Base-by-base conservation (phyloP, 23 tunicate species). In the Styela plicata region DNA sequence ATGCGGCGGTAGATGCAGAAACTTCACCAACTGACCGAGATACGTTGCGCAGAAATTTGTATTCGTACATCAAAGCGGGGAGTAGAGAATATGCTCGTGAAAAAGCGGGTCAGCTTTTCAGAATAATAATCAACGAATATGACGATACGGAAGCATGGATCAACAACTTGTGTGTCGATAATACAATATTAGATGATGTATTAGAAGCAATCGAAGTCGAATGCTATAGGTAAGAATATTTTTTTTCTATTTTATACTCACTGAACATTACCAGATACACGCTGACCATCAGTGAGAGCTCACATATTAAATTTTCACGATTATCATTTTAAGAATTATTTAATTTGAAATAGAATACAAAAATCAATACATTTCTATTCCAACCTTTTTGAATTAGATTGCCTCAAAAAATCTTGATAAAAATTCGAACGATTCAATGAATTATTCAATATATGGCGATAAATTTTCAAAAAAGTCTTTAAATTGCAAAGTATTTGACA, bases 201-300 rank as follows among this genome's bases (percentile, higher is more conserved):
- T 35, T 57, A 52, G 70, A 34, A 30, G 97, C 88, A 3, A 65
- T 86, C 1, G 69, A 75, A 35, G 85, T 91, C 21, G 97, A 91
- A 79, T 86, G 74, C 63, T 86, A 85, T 52, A 86, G 91, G 97
- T 91, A 52, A n/a, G 69, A 63, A 52, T n/a, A n/a, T n/a, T n/a
- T 62, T 62, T 62, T 62, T 62, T 22, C n/a, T 62, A 21, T 62
- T 62, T 62, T 62, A 23, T 62, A 0, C 22, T 21, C n/a, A n/a
- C n/a, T n/a, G n/a, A n/a, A n/a, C n/a, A n/a, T n/a, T n/a, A n/a
- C n/a, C n/a, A n/a, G n/a, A n/a, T n/a, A n/a, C n/a, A n/a, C n/a
- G n/a, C n/a, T n/a, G n/a, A n/a, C n/a, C n/a, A n/a, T n/a, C n/a
- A n/a, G n/a, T n/a, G n/a, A n/a, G n/a, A n/a, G n/a, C n/a, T n/a